phyloP scores from a whole-genome alignment of 30 jellyfish, hydroid and myxozoan species.

The Catostylus mosaicus region DNA sequence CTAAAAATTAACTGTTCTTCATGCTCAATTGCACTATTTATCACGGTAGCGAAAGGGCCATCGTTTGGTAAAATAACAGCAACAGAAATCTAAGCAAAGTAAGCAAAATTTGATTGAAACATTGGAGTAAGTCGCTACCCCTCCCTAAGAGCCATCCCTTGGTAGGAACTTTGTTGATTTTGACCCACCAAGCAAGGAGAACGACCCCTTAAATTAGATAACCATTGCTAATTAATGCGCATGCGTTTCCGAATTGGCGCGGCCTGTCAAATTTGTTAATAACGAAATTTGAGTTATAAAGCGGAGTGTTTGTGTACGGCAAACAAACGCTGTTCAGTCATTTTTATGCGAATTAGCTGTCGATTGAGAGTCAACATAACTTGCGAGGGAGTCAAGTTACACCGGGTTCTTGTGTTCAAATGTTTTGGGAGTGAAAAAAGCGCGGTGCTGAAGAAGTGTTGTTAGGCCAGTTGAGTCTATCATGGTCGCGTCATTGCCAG shows the following conservation, averaged over 20 bases:
- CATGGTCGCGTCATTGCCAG: conserved; percentile 26
- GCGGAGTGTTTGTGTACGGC: conserved; percentile 2
- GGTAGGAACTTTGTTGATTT: too few relatives aligned
- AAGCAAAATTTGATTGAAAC: too few relatives aligned
- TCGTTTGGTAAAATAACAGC: too few relatives aligned
- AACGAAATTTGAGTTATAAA: conserved; percentile 6
- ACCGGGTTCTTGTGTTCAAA: not conserved
- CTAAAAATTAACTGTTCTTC: too few relatives aligned
- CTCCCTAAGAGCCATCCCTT: too few relatives aligned
- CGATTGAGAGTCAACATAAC: conserved; percentile 23
- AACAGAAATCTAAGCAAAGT: too few relatives aligned
- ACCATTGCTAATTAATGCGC: conserved; percentile 1
- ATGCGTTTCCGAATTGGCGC: conserved; percentile 27
- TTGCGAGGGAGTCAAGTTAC: conserved; percentile 30
- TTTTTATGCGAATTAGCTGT: conserved; percentile 42
- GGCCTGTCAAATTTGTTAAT: conserved; percentile 20
- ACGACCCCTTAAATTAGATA: too few relatives aligned
- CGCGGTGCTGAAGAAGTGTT: not conserved
- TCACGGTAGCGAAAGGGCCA: too few relatives aligned
- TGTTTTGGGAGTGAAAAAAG: conserved; percentile 5
- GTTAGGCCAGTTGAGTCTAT: not conserved
- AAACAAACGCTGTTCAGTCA: conserved; percentile 14
- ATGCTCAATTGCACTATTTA: too few relatives aligned
- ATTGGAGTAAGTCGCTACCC: too few relatives aligned
- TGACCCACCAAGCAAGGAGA: too few relatives aligned